These are phyloP conservation scores for Linyphia triangularis DNA, from an alignment of 2,888 invertebrate species.

Conservation along the genomic window DNA sequence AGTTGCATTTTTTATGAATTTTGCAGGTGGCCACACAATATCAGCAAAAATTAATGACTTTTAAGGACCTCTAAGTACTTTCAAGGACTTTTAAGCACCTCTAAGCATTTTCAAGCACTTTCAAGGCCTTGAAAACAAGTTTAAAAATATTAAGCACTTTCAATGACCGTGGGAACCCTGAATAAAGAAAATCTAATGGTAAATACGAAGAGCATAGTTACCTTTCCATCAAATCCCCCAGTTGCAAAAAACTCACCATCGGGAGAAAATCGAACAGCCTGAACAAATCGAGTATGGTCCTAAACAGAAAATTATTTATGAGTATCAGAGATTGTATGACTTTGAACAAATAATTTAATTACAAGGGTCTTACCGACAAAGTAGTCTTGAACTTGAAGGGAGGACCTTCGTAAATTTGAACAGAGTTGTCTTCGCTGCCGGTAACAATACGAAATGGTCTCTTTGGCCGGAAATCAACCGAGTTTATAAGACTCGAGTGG, in stretches of 20 bases:
- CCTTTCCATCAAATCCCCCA: constrained; percentile 97
- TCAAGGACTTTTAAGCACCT: too few species aligned
- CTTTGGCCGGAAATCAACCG: constrained; percentile 93
- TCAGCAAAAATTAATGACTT: too few species aligned
- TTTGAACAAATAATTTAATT: not conserved
- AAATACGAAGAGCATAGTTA: too few species aligned
- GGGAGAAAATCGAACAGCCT: constrained; percentile 96
- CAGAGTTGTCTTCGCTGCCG: constrained; percentile 97
- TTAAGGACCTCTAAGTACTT: too few species aligned
- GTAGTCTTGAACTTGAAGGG: constrained; percentile 87
- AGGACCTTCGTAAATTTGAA: constrained; percentile 97
- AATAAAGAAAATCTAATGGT: too few species aligned
- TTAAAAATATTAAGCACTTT: too few species aligned
- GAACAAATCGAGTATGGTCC: constrained; percentile 97
- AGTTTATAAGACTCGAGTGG: constrained; percentile 95
- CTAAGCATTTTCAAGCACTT: too few species aligned
- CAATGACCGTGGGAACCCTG: too few species aligned
- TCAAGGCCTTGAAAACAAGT: too few species aligned
- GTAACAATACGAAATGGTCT: constrained; percentile 96
- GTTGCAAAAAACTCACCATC: constrained; percentile 95
- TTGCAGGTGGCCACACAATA: too few species aligned
- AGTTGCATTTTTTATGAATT: too few species aligned
- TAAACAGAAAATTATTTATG: constrained; percentile 80
- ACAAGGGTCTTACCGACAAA: constrained; percentile 33
- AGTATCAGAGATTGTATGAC: not conserved